Percentiles rank a stretch among this genome's conserved stretches.
Conservation (phyloP, 2,888 invertebrate species). For the Trachelus stipa region DNA sequence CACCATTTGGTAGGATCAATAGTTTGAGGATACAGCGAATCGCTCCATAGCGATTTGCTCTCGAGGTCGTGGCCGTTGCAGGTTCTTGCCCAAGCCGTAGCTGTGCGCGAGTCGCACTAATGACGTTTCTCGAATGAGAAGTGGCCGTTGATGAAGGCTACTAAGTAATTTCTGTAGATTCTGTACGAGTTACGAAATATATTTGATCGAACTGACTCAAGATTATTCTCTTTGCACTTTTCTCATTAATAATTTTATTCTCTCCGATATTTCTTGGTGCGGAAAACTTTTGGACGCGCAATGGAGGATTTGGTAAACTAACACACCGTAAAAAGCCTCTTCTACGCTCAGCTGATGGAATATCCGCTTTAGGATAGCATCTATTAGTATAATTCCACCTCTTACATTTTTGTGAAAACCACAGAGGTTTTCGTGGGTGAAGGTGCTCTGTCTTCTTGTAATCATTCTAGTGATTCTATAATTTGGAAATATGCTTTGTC, state of each 20-base stretch:
- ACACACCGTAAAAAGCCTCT: not conserved
- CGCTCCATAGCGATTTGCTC: not conserved
- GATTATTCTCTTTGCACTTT: not conserved
- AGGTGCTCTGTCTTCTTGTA: not conserved
- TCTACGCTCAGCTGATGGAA: not conserved
- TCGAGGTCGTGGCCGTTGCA: not conserved
- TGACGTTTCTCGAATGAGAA: not conserved
- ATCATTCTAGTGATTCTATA: not conserved
- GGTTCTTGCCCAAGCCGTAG: not conserved
- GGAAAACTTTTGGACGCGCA: slow-evolving; percentile 2
- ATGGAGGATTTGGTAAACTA: not conserved
- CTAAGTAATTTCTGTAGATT: not conserved
- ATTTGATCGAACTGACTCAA: not conserved
- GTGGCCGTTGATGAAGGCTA: not conserved
- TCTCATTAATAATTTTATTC: not conserved
- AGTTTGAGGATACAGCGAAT: not conserved
- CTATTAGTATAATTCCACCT: not conserved
- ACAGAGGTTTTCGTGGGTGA: not conserved
- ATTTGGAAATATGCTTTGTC: slow-evolving; percentile 25
- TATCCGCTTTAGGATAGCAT: not conserved
- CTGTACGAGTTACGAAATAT: not conserved
- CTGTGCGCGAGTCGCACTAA: not conserved
- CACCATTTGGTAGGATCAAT: not conserved
- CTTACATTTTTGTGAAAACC: not conserved
- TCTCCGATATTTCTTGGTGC: not conserved